Percentiles rank a stretch among this genome's conserved stretches.
phyloP scores from a whole-genome alignment of 2,113 vertebrate species.

The Ameiurus melas region DNA sequence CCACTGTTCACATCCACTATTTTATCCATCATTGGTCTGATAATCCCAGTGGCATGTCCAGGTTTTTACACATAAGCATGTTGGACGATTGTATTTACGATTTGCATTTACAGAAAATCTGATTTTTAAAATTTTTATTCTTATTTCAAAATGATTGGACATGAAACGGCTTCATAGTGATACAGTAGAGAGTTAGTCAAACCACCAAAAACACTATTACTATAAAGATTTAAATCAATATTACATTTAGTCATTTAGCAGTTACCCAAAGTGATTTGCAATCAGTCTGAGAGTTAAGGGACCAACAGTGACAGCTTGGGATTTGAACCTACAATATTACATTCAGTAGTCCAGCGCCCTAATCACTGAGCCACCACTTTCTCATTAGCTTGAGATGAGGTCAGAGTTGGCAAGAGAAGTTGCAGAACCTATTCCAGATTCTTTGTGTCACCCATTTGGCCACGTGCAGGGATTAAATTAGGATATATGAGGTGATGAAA shows the following conservation, averaged over 20 bases:
- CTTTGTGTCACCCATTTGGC: background rate
- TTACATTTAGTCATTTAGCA: background rate
- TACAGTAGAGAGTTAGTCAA: background rate
- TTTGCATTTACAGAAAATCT: background rate
- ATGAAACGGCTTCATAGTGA: background rate
- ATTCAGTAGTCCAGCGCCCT: background rate
- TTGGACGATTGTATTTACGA: too few species aligned
- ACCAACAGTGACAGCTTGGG: background rate
- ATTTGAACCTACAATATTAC: background rate
- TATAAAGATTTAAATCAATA: background rate
- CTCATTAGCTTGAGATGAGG: background rate
- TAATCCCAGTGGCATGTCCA: background rate
- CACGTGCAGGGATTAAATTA: background rate
- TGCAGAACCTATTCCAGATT: background rate
- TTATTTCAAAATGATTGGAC: background rate
- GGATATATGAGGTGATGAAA: background rate
- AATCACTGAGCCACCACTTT: background rate
- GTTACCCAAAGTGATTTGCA: background rate
- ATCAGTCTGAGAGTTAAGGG: background rate
- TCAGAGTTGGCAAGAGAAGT: background rate
- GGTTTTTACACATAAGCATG: background rate
- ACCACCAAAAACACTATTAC: background rate
- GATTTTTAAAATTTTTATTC: background rate
- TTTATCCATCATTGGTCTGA: background rate
- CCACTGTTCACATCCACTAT: conserved; percentile 10